A percentile compares a stretch with the other conserved stretches of the same genome.
These are phyloP conservation scores for Hipposideros larvatus DNA, from an alignment of 2,797 vertebrate species.

Conservation along the genomic window DNA sequence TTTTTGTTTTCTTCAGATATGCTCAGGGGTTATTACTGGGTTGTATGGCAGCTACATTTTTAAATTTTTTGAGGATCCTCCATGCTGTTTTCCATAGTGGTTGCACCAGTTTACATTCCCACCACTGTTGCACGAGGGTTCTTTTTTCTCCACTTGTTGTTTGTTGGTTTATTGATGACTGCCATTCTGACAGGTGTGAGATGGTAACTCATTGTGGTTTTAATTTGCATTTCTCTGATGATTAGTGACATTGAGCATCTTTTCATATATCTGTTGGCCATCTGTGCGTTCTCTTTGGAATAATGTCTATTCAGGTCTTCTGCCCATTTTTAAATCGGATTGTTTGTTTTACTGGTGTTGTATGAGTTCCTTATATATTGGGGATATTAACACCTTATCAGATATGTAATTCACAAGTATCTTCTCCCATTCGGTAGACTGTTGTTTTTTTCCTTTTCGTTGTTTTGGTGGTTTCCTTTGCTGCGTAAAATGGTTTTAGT, in stretches of 20 bases:
- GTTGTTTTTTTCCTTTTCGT: too few species aligned
- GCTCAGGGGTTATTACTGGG: too few species aligned
- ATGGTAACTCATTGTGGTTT: too few species aligned
- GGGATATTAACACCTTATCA: not conserved
- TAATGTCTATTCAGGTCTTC: not conserved
- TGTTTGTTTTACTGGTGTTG: not conserved
- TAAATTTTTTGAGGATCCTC: too few species aligned
- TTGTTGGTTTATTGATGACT: not conserved
- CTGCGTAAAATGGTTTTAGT: not conserved
- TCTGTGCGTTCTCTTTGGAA: not conserved
- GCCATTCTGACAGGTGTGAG: not conserved
- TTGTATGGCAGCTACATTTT: too few species aligned
- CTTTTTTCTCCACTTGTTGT: not conserved
- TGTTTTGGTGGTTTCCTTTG: not conserved
- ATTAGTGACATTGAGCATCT: too few species aligned
- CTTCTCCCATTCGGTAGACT: not conserved
- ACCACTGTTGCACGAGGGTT: not conserved
- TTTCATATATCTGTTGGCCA: too few species aligned
- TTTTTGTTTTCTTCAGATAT: not conserved
- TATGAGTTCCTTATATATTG: not conserved
- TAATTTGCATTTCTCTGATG: not conserved
- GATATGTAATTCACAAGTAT: not conserved
- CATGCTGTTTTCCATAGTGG: too few species aligned
- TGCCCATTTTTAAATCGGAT: not conserved
- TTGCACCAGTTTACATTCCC: too few species aligned